These are phyloP conservation scores for Melieria picta DNA, from an alignment of 2,888 invertebrate genomes.

Conservation along the genomic window DNA sequence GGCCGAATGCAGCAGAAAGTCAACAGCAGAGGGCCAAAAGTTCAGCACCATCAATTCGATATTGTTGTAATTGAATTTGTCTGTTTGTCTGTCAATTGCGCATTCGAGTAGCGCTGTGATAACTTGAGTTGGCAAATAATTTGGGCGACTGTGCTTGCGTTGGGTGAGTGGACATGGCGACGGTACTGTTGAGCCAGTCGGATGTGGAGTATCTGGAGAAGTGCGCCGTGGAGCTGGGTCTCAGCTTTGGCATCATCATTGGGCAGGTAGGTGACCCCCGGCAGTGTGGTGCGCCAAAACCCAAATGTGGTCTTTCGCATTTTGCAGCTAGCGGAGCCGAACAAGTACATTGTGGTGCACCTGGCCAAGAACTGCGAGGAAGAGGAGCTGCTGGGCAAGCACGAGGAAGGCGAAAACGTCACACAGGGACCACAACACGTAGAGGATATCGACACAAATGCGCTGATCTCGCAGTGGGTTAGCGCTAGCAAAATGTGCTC, in stretches of 20 bases:
- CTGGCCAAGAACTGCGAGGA: conserved; percentile 79
- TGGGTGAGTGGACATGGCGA: too few relatives aligned
- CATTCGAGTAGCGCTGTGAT: too few relatives aligned
- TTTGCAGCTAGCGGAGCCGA: conserved; percentile 67
- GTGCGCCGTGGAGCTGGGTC: conserved; percentile 72
- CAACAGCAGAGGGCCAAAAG: too few relatives aligned
- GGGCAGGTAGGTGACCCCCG: conserved; percentile 73
- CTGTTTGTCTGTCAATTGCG: too few relatives aligned
- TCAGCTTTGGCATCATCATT: conserved; percentile 79
- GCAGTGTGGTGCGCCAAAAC: neutral
- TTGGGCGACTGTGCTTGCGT: too few relatives aligned
- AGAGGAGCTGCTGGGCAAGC: conserved; percentile 59
- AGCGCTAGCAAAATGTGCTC: conserved; percentile 91
- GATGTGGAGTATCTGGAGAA: conserved; percentile 75
- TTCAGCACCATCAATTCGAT: too few relatives aligned
- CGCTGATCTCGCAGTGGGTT: conserved; percentile 75
- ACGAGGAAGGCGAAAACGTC: conserved; percentile 47
- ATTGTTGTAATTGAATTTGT: too few relatives aligned
- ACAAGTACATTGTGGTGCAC: conserved; percentile 81
- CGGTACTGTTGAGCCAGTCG: conserved; percentile 75
- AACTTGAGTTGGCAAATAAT: too few relatives aligned
- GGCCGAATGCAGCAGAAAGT: too few relatives aligned
- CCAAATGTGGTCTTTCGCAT: conserved; percentile 5
- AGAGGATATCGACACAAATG: conserved; percentile 55
- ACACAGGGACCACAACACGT: conserved; percentile 41